Base-by-base conservation (phyloP, 2,797 vertebrate species). In the Parauchenoglanis punctatus region DNA sequence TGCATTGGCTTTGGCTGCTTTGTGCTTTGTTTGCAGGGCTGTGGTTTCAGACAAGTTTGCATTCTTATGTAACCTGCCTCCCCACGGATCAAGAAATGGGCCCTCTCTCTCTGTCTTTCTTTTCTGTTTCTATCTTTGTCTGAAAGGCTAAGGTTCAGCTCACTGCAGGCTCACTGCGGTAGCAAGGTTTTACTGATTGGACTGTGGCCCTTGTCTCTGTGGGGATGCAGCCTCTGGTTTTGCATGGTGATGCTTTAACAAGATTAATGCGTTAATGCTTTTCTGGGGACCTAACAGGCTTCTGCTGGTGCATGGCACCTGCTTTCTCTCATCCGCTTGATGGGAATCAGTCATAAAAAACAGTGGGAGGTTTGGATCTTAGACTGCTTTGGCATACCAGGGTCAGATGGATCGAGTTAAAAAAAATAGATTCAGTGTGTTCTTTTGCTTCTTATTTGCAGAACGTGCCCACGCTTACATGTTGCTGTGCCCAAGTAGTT, bases 331-430 rank as follows among this genome's bases (percentile, higher is more conserved):
- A 92, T 94, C 90, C 73, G 88, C 91, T 94, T 93, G 91, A 90
- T 94, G 92, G 93, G 90, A 89, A 87, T 72, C 92, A 92, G 92
- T 93, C 94, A 90, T 91, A 86, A 86, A 95, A 87, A 95, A 94
- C 95, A 93, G 94, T 93, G 95, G 95, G 95, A 95, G 95, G 94
- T 96, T 96, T 95, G 95, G 95, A 96, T 95, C 93, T 91, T 85
- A 92, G 89, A 73, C 72, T 91, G 89, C 85, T 88, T 88, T 59
- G 83, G 67, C 76, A 89, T 87, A 92, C 84, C 87, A 91, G 88
- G 91, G 91, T 94, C 86, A 92, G 83, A 81, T 84, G 90, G 84
- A 90, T 75, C 81, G 81, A 84, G 72, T 81, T 49, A 90, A 84
- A 88, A 86, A 87, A 28, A 25, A 76, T 59, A 49, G 40, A 75